phyloP scores from a whole-genome alignment of 2,113 vertebrate species.

The Corapipo altera region DNA sequence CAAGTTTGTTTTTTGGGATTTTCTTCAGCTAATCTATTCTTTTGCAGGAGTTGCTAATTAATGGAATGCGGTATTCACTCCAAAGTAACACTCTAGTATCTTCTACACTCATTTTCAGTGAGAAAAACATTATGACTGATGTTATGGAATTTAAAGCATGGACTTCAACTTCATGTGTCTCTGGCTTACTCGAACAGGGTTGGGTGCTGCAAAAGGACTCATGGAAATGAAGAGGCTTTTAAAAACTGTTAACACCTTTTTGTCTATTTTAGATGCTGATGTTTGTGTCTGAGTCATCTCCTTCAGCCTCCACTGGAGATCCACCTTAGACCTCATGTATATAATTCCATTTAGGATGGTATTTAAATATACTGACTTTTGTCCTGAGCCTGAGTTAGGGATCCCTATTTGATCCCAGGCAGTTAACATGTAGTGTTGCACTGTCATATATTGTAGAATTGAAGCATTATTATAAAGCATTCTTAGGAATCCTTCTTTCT shows the following conservation, averaged over 20 bases:
- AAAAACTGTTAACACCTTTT: background rate
- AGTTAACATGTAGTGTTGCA: background rate
- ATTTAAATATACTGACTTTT: background rate
- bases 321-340: background rate
- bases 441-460: background rate
- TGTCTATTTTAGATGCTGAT: background rate
- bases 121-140: rapidly evolving
- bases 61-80: background rate
- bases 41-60: background rate
- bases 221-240: background rate
- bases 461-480: background rate
- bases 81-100: background rate
- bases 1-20: background rate
- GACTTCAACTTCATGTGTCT: background rate
- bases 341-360: background rate
- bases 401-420: background rate
- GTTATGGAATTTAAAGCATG: background rate
- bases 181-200: background rate
- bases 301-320: background rate
- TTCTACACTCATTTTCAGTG: background rate
- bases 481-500: background rate
- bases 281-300: background rate
- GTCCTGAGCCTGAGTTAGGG: background rate
- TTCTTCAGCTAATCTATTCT: background rate
- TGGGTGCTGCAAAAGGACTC: background rate